Evolutionary conservation across 2,888 invertebrate species (phyloP).

Genomic region (Cecidostiba fungosa): DNA sequence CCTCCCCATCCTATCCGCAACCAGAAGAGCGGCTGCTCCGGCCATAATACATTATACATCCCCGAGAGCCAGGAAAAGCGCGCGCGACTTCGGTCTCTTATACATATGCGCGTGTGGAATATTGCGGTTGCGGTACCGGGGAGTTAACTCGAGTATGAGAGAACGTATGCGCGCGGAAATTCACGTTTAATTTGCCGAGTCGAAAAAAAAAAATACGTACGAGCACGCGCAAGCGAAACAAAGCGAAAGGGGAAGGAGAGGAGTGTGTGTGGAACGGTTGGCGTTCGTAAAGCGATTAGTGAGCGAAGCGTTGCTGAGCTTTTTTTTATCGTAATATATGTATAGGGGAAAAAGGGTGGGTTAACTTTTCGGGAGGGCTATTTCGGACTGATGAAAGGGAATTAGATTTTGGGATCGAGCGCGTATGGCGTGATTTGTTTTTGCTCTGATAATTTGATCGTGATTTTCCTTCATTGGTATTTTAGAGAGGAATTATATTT

Average conservation of each 20-base stretch:
- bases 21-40: not conserved
- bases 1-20: not conserved
- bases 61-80: not conserved
- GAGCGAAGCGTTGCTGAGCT: not conserved
- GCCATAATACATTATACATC: slow-evolving; percentile 22
- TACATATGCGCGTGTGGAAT: not conserved
- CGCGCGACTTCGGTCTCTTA: slow-evolving; percentile 1
- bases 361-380: not conserved
- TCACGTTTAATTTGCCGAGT: slow-evolving; percentile 51
- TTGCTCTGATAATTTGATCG: not conserved
- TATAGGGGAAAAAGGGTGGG: not conserved
- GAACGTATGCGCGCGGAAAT: slow-evolving; percentile 38
- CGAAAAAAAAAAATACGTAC: not conserved
- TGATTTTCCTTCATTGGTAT: no score
- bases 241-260: slow-evolving; percentile 61
- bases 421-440: not conserved
- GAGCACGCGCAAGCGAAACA: slow-evolving; percentile 14
- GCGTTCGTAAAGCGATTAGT: slow-evolving; percentile 48
- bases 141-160: slow-evolving; percentile 42
- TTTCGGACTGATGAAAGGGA: not conserved
- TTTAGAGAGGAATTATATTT: no score
- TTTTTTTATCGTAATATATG: not conserved
- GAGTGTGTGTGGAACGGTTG: slow-evolving; percentile 23
- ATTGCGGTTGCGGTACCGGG: not conserved
- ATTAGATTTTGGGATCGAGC: not conserved